phyloP scores from a whole-genome alignment of 2,888 invertebrate genomes.

The Tachina fera region DNA sequence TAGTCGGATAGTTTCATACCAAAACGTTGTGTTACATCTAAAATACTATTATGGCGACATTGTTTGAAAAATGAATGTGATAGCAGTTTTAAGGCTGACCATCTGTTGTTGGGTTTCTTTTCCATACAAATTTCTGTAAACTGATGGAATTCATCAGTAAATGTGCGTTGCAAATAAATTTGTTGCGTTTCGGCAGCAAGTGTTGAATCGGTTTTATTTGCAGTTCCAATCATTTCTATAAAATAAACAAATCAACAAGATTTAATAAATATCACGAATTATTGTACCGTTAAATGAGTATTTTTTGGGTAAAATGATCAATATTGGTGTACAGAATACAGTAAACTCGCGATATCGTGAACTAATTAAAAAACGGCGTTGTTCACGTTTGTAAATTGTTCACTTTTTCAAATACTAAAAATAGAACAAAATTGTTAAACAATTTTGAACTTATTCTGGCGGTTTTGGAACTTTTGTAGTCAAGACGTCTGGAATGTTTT shows the following conservation, averaged over 20 bases:
- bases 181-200: slow-evolving; percentile 81
- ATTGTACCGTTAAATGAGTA: too few relatives aligned
- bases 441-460: too few relatives aligned
- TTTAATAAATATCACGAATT: not conserved
- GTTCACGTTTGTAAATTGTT: too few relatives aligned
- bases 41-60: slow-evolving; percentile 79
- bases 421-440: too few relatives aligned
- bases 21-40: slow-evolving; percentile 79
- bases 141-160: slow-evolving; percentile 90
- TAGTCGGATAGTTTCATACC: slow-evolving; percentile 78
- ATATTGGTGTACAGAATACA: too few relatives aligned
- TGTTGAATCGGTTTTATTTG: slow-evolving; percentile 79
- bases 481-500: too few relatives aligned
- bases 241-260: not conserved
- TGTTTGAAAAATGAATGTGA: slow-evolving; percentile 91
- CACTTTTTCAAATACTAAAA: too few relatives aligned
- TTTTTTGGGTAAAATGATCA: too few relatives aligned
- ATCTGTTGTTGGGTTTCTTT: slow-evolving; percentile 87
- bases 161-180: slow-evolving; percentile 85
- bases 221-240: slow-evolving; percentile 69
- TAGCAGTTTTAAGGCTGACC: slow-evolving; percentile 88
- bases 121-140: slow-evolving; percentile 89
- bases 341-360: too few relatives aligned
- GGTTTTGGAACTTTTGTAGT: too few relatives aligned
- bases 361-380: too few relatives aligned